Base-by-base conservation (phyloP, 1,140 invertebrate genomes). In the Drosophila setifemur region DNA sequence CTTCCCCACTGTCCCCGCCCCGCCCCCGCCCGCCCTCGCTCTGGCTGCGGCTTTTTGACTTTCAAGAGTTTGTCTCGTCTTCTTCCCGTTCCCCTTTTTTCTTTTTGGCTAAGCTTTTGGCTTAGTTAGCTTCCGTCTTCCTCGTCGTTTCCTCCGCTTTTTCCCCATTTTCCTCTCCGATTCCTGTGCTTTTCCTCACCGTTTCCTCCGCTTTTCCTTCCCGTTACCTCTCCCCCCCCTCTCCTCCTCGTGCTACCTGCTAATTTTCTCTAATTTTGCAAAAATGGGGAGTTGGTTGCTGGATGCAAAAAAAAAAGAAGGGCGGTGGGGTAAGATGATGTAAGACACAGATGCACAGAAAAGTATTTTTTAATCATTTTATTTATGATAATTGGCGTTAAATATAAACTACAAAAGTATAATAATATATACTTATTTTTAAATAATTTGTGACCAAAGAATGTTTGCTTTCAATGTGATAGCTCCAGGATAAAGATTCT, bases 181-280 rank as follows among this genome's bases (percentile, higher is more conserved):
- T n/a, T n/a, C n/a, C n/a, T n/a, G n/a, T n/a, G n/a, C n/a, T n/a
- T n/a, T n/a, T n/a, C n/a, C n/a, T n/a, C n/a, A n/a, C n/a, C n/a
- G n/a, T n/a, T n/a, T n/a, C n/a, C n/a, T n/a, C n/a, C n/a, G n/a
- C n/a, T n/a, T n/a, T n/a, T n/a, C n/a, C n/a, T n/a, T n/a, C n/a
- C n/a, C n/a, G n/a, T n/a, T 16, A 14, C 48, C 35, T 25, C 25
- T 31, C 18, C 7, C 40, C 9, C 11, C 1, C 16, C 14, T 42
- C 14, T 39, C n/a, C 5, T 19, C 14, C 26, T 11, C 28, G 33
- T 35, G 33, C 67, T 81, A 18, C 58, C 40, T 76, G 67, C 78
- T 81, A 76, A 82, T 81, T 81, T 81, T 82, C 49, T 81, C 68
- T 83, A 83, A 82, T 81, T 81, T 61, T 39, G 33, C 54, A 70